Evolutionary conservation across 2,113 vertebrate genomes (phyloP), one percentile per base, ranked within the genome.

Genomic region (Xiphias gladius): DNA sequence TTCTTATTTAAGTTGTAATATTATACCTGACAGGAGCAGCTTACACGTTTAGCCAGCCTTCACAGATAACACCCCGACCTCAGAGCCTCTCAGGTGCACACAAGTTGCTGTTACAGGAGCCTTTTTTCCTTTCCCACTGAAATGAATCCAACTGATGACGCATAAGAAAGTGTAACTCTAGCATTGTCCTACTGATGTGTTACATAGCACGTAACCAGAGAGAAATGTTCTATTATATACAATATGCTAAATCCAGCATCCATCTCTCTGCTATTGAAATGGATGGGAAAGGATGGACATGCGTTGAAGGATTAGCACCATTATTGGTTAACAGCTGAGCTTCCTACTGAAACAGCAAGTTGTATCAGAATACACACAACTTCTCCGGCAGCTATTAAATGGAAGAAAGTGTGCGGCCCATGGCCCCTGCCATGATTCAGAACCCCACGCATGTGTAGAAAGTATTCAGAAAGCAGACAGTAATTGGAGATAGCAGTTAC

Each of bases 111-210:
- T 54, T 76, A 58, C 17, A 64, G 14, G 37, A 74, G 52, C 35
- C 7, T 61, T 41, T 68, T 1, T 5, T 2, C 1, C 20, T 78
- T 68, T 55, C 37, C 5, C 19, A 35, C 19, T 59, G 17, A 59
- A 83, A 76, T 55, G 37, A 79, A 85, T 80, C 76, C 26, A 9
- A 61, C 32, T 80, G 63, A 82, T 77, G 52, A 55, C 66, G 39
- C 59, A n/a, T 26, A 5, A 22, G 11, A 43, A 32, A 17, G 41
- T 54, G 39, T 5, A 58, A 32, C 63, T 65, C 69, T 30, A 43
- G 62, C 48, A 14, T 26, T n/a, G n/a, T 58, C 17, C 19, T 37
- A 14, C 16, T 73, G 30, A 52, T 26, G 61, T 30, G 14, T 39
- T 57, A 6, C n/a, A 28, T 6, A 20, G 30, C n/a, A n/a, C n/a